These are phyloP conservation scores for Sparidentex hasta DNA, from an alignment of 2,797 vertebrate species.

Conservation along the genomic window DNA sequence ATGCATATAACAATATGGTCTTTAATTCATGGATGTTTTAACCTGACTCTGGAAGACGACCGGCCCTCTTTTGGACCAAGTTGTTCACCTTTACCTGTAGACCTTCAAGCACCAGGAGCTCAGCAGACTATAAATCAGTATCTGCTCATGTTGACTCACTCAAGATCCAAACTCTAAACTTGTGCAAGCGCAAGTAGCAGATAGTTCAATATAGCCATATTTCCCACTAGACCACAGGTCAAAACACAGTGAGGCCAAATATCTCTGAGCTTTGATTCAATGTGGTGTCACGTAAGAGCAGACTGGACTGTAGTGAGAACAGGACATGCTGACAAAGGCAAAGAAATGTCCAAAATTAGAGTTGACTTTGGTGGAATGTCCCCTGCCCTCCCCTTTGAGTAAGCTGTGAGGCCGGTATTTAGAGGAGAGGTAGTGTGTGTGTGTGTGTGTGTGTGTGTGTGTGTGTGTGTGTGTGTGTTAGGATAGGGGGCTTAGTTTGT, in stretches of 20 bases:
- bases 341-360: slow-evolving; percentile 76
- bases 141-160: slow-evolving; percentile 10
- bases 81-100: slow-evolving; percentile 6
- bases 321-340: slow-evolving; percentile 54
- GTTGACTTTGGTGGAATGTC: slow-evolving; percentile 72
- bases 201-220: slow-evolving; percentile 9
- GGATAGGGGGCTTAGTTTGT: slow-evolving; percentile 16
- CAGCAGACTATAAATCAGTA: slow-evolving; percentile 1
- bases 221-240: slow-evolving; percentile 27
- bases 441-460: slow-evolving; percentile 1
- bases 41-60: neutral
- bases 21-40: neutral
- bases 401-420: slow-evolving; percentile 45
- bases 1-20: neutral
- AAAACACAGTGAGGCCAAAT: slow-evolving; percentile 9
- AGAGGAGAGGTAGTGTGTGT: slow-evolving; percentile 45
- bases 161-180: slow-evolving; percentile 8
- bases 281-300: neutral
- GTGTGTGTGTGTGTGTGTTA: neutral
- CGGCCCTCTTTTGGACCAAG: neutral
- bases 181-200: slow-evolving; percentile 1
- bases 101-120: slow-evolving; percentile 2
- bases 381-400: slow-evolving; percentile 49
- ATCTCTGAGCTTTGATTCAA: slow-evolving; percentile 17
- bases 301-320: neutral